These are phyloP conservation scores for Willowsia nigromaculata DNA, from an alignment of 2,888 invertebrate species.

Conservation along the genomic window DNA sequence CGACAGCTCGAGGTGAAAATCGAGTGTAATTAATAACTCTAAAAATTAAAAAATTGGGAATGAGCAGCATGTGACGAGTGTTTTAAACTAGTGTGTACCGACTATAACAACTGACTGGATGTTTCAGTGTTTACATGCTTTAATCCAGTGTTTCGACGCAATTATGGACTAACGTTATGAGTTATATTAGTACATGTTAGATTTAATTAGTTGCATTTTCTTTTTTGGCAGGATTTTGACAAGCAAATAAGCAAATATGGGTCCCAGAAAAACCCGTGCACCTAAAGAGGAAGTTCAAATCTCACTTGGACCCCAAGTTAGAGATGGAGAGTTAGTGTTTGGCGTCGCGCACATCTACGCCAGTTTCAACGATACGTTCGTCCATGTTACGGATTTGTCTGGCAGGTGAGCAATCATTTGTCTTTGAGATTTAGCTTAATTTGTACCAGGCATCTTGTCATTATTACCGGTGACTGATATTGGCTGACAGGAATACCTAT, in stretches of 20 bases:
- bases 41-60: too few species aligned
- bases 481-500: too few species aligned
- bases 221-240: background rate
- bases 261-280: conserved; percentile 98
- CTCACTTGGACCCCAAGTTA: conserved; percentile 96
- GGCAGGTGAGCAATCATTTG: conserved; percentile 84
- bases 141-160: too few species aligned
- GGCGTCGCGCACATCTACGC: conserved; percentile 99
- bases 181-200: too few species aligned
- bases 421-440: background rate
- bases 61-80: too few species aligned
- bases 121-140: too few species aligned
- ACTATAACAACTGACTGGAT: too few species aligned
- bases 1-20: background rate
- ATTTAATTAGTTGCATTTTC: background rate
- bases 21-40: too few species aligned
- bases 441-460: too few species aligned
- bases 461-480: too few species aligned
- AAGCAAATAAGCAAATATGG: conserved; percentile 84
- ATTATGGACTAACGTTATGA: too few species aligned
- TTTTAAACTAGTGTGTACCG: too few species aligned
- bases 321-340: conserved; percentile 98
- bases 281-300: conserved; percentile 98
- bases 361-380: conserved; percentile 99
- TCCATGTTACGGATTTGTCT: conserved; percentile 99